Conservation (phyloP, 2,888 invertebrate species). For the Carterocephalus palaemon region DNA sequence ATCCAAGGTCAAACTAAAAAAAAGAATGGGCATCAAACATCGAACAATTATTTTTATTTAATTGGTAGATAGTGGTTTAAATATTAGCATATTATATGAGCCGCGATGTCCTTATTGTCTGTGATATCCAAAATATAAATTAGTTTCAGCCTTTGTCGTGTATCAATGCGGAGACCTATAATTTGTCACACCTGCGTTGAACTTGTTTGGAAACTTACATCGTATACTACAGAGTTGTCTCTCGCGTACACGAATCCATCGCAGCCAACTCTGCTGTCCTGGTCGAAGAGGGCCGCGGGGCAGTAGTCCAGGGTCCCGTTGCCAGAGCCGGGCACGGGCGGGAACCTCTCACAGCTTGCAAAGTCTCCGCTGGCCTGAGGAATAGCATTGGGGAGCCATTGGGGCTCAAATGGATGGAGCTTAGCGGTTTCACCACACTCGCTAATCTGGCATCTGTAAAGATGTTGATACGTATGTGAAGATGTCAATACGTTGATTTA, state of each 20-base stretch:
- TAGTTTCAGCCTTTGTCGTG: too few species aligned
- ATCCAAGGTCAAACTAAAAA: constrained; percentile 75
- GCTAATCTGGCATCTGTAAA: constrained; percentile 59
- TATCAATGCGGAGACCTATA: neutral
- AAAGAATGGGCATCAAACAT: neutral
- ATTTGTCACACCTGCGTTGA: neutral
- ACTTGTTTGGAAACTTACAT: constrained; percentile 34
- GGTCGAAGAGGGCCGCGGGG: constrained; percentile 46
- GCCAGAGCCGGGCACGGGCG: constrained; percentile 32
- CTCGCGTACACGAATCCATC: constrained; percentile 37
- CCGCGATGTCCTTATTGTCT: too few species aligned
- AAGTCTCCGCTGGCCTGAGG: constrained; percentile 48
- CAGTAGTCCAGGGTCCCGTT: constrained; percentile 56
- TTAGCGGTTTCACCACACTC: constrained; percentile 53
- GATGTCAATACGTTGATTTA: neutral
- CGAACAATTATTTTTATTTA: too few species aligned
- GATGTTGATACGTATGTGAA: neutral
- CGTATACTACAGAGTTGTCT: constrained; percentile 40
- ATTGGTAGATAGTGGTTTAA: too few species aligned
- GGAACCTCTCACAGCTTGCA: constrained; percentile 54
- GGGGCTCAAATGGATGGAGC: constrained; percentile 36
- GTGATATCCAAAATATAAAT: too few species aligned
- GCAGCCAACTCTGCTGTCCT: constrained; percentile 27
- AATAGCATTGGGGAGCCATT: constrained; percentile 55
- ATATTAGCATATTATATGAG: too few species aligned